Base-by-base conservation (phyloP, 1,140 invertebrate species). In the Adelges cooleyi region DNA sequence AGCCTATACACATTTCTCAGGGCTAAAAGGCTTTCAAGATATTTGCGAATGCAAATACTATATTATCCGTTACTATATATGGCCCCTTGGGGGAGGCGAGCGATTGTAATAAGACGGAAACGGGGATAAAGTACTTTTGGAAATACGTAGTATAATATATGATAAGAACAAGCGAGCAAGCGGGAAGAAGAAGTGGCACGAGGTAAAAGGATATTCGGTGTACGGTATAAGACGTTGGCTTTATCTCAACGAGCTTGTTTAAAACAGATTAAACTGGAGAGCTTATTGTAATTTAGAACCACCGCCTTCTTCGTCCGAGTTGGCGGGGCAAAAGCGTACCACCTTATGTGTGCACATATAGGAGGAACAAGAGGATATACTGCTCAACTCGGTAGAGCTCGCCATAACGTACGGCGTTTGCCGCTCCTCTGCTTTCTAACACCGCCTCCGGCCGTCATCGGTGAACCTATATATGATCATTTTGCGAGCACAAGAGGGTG, bases 21-120 rank as follows among this genome's bases (percentile, higher is more conserved):
- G 25, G 56, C 56, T 62, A 62, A 62, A 62, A 62, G 56, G 56
- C 44, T 62, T 46, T 62, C 42, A 48, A 62, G 56, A 62, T 46
- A 42, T 62, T 62, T 48, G 56, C 56, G 17, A 62, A 62, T 46
- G 56, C 56, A 62, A 62, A 62, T 46, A 59, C 23, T 42, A 56
- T 44, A 3, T 15, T 44, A 5, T 44, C 10, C 15, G 15, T 3
- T 22, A 13, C 13, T 52, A 20, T 38, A 10, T 22, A n/a, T 38
- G 13, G 9, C 23, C 22, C 29, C 23, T 59, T 22, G 9, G 40
- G 36, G 25, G 20, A 23, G 54, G 18, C 15, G 33, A n/a, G 15
- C 29, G 29, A 33, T 33, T 33, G 29, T 33, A n/a, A n/a, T n/a
- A 33, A 6, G 29, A 33, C 11, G 36, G 44, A 2, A 20, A 18